Conservation (phyloP, 2,888 invertebrate species). For the Oscheius sp. region DNA sequence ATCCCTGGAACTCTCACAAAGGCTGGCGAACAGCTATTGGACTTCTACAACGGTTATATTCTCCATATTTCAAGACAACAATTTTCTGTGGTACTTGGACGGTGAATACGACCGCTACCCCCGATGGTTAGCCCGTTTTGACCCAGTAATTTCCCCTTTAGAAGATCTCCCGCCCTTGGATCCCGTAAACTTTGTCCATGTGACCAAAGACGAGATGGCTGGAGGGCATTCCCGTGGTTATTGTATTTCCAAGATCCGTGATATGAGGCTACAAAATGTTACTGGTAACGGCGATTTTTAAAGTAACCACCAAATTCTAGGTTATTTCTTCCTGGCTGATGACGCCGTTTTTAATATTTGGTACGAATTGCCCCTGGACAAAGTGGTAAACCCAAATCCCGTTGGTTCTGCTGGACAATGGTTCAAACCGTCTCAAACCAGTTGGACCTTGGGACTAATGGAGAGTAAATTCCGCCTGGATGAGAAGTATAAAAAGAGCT, state of each 20-base stretch:
- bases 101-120: too few species aligned
- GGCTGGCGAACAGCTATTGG: conserved; percentile 1
- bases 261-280: conserved; percentile 30
- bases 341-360: conserved; percentile 34
- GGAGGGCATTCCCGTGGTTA: neutral
- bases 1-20: neutral
- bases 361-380: conserved; percentile 11
- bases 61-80: conserved; percentile 11
- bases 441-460: neutral
- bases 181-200: conserved; percentile 24
- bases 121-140: too few species aligned
- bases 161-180: neutral
- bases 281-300: neutral
- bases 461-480: conserved; percentile 21
- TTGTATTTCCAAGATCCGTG: conserved; percentile 30
- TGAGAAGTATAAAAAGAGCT: neutral
- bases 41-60: conserved; percentile 25
- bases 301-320: neutral
- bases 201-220: conserved; percentile 14
- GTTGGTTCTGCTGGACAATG: neutral
- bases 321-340: conserved; percentile 31
- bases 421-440: neutral
- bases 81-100: conserved; percentile 30
- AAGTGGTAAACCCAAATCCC: neutral
- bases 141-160: too few species aligned